Conservation (phyloP, 2,888 invertebrate species). For the Yponomeuta malinellus region DNA sequence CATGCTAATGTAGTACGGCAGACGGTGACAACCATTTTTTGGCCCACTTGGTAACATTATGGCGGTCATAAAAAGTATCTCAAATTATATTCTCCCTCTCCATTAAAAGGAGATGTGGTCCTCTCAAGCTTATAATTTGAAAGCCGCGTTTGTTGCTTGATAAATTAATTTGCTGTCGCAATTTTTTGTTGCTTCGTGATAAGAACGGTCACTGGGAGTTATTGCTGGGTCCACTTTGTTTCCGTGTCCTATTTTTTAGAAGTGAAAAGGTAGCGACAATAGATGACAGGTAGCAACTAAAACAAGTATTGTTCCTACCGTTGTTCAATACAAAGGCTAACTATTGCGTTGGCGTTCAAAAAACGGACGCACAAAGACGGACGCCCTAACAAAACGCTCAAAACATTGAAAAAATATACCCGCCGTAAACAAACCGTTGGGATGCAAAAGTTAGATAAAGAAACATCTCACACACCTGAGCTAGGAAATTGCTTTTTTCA, state of each 20-base stretch:
- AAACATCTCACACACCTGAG: slow-evolving; percentile 76
- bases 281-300: slow-evolving; percentile 19
- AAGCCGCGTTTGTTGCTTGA: slow-evolving; percentile 38
- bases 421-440: slow-evolving; percentile 71
- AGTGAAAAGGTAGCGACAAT: slow-evolving; percentile 11
- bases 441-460: slow-evolving; percentile 76
- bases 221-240: neutral
- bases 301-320: slow-evolving; percentile 53
- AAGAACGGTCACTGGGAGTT: neutral
- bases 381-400: slow-evolving; percentile 70
- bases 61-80: slow-evolving; percentile 71
- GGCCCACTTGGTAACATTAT: slow-evolving; percentile 75
- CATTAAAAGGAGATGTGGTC: slow-evolving; percentile 67
- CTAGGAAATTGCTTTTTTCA: slow-evolving; percentile 76
- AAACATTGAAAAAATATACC: slow-evolving; percentile 71
- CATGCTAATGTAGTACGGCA: slow-evolving; percentile 74
- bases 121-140: slow-evolving; percentile 45
- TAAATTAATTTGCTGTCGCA: slow-evolving; percentile 12
- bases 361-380: slow-evolving; percentile 31
- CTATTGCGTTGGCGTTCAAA: slow-evolving; percentile 34
- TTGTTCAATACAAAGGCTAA: slow-evolving; percentile 26
- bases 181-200: slow-evolving; percentile 3
- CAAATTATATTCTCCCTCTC: slow-evolving; percentile 72
- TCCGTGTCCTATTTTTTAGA: neutral
- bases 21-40: slow-evolving; percentile 76